These are phyloP conservation scores for Mormyrops boulengeri DNA, from an alignment of 2,797 vertebrate species.

Conservation along the genomic window DNA sequence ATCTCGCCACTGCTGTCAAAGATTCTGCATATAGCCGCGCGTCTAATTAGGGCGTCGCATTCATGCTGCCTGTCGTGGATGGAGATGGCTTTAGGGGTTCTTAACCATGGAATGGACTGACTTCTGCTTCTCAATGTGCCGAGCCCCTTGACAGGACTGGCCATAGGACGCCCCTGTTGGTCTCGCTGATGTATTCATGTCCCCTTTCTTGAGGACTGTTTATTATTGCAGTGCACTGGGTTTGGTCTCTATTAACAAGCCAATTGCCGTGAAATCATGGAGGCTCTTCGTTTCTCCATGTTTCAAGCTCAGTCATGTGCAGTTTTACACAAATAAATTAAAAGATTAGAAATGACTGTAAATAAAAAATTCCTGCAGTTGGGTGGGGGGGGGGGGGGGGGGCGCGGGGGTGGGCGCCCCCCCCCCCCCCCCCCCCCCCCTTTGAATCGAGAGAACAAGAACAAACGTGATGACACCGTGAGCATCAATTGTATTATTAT, in stretches of 20 bases:
- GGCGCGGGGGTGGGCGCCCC: too few species aligned
- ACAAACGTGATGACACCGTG: neutral
- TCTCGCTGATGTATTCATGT: constrained; percentile 54
- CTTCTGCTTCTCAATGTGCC: neutral
- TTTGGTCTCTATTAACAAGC: constrained; percentile 37
- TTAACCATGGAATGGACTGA: neutral
- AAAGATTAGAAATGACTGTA: constrained; percentile 9
- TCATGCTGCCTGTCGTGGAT: neutral
- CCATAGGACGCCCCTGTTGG: constrained; percentile 51
- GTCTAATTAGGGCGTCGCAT: neutral
- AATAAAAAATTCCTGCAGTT: neutral
- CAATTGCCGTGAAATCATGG: constrained; percentile 57
- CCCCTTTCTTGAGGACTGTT: constrained; percentile 50
- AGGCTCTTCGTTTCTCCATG: constrained; percentile 39
- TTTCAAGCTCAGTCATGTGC: constrained; percentile 42
- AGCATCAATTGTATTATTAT: neutral
- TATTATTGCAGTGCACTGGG: constrained; percentile 41
- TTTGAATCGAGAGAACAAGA: neutral
- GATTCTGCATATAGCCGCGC: neutral
- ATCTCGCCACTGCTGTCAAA: neutral
- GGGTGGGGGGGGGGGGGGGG: too few species aligned
- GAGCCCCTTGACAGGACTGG: neutral
- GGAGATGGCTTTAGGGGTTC: neutral
- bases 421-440: neutral
- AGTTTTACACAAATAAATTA: constrained; percentile 30